Conservation (phyloP, 2,888 invertebrate species). For the Crossocerus cetratus region DNA sequence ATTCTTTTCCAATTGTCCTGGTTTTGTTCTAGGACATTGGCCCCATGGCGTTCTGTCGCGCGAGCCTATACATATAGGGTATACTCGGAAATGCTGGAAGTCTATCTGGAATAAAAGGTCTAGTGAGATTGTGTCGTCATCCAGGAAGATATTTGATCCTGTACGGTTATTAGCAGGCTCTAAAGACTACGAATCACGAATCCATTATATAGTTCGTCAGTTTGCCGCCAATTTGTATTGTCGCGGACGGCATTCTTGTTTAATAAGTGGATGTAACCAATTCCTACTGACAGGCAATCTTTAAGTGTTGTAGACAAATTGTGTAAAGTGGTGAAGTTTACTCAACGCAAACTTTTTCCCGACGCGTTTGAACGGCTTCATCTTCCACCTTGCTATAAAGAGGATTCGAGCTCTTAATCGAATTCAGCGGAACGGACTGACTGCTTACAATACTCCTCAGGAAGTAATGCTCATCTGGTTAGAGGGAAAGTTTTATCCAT, state of each 20-base stretch:
- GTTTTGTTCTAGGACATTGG: constrained; percentile 53
- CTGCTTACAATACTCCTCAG: neutral
- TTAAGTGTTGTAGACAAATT: neutral
- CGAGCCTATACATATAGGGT: constrained; percentile 23
- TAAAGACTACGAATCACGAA: too few relatives aligned
- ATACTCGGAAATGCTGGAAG: constrained; percentile 8
- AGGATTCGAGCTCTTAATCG: constrained; percentile 1
- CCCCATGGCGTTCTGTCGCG: constrained; percentile 31
- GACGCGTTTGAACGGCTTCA: too few relatives aligned
- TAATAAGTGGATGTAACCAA: too few relatives aligned
- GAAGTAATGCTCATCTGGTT: constrained; percentile 7
- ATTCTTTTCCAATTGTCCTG: constrained; percentile 47
- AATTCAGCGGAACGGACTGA: neutral
- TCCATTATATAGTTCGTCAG: too few relatives aligned
- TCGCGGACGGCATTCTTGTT: too few relatives aligned
- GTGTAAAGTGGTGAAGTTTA: constrained; percentile 22
- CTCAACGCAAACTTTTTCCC: too few relatives aligned
- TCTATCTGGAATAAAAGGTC: constrained; percentile 42
- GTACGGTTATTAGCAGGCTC: constrained; percentile 27
- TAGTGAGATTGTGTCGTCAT: constrained; percentile 43
- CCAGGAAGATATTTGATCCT: constrained; percentile 22
- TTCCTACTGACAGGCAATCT: too few relatives aligned
- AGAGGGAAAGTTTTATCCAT: constrained; percentile 43
- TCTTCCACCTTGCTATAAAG: too few relatives aligned
- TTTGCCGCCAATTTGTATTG: too few relatives aligned